phyloP scores from a whole-genome alignment of 2,888 invertebrate genomes.

The Antitype chi region DNA sequence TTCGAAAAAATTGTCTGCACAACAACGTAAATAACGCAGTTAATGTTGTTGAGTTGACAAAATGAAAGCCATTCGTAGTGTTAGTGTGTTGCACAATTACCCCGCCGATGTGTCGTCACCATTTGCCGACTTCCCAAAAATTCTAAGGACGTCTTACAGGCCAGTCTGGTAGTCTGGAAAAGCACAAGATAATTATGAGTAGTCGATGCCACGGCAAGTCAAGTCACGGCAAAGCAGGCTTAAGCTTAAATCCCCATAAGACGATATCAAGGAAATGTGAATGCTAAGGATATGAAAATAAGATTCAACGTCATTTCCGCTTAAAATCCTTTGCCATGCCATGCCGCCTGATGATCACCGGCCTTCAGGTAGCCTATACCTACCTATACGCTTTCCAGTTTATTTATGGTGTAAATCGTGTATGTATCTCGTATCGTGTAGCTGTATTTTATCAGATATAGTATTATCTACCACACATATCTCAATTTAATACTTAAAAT shows the following conservation, averaged over 20 bases:
- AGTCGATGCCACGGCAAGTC: neutral
- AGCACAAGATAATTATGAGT: neutral
- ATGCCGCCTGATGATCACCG: neutral
- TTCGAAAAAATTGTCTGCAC: too few relatives aligned
- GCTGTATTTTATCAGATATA: slow-evolving; percentile 6
- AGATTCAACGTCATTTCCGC: neutral
- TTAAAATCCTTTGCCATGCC: neutral
- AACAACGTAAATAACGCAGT: too few relatives aligned
- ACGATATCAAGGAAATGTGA: neutral
- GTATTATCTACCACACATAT: slow-evolving; percentile 13
- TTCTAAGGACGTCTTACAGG: neutral
- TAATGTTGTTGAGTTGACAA: too few relatives aligned
- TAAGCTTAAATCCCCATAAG: neutral
- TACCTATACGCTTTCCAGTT: neutral
- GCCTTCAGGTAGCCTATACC: neutral
- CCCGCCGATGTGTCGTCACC: neutral
- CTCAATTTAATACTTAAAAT: slow-evolving; percentile 19
- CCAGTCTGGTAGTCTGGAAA: neutral
- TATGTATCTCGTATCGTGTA: neutral
- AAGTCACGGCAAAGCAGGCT: too few relatives aligned
- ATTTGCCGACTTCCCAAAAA: neutral
- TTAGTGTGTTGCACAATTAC: too few relatives aligned
- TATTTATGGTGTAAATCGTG: slow-evolving; percentile 3
- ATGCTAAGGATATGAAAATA: neutral
- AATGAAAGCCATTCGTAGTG: too few relatives aligned